Evolutionary conservation across 1,140 invertebrate species (phyloP), one percentile per base, ranked within the genome.

Genomic region (Archegozetes longisetosus): DNA sequence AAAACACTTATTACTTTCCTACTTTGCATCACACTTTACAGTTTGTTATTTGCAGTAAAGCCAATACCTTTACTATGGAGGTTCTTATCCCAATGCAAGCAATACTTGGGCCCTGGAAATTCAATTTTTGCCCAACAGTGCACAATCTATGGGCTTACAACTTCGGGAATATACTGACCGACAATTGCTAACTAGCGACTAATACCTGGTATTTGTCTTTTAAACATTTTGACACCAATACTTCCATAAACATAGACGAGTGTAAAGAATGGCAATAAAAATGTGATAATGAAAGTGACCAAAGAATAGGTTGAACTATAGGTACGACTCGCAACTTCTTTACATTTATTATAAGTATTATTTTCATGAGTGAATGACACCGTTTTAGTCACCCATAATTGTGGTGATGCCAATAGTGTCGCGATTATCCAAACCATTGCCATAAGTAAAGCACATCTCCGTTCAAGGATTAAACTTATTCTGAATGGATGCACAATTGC

Each of bases 141-240:
- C n/a, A n/a, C n/a, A n/a, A n/a, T n/a, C n/a, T n/a, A n/a, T n/a
- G n/a, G n/a, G n/a, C n/a, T n/a, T n/a, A n/a, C n/a, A n/a, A n/a
- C n/a, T n/a, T n/a, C n/a, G n/a, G n/a, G n/a, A n/a, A n/a, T n/a
- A n/a, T n/a, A n/a, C n/a, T n/a, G n/a, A n/a, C n/a, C n/a, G n/a
- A n/a, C n/a, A n/a, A n/a, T n/a, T n/a, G n/a, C n/a, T n/a, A n/a
- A n/a, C n/a, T n/a, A n/a, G n/a, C n/a, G n/a, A n/a, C n/a, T n/a
- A n/a, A 78, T 76, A 40, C 77, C 77, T 9, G 77, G 77, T 1
- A 73, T 65, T 3, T 69, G 72, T 47, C 74, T 65, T 20, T 70
- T 65, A 73, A 76, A 78, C 65, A 74, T 67, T 59, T 69, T 69
- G 53, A 64, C 68, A 1, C 69, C 70, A 13, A 73, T 71, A 28